A percentile compares a stretch with the other conserved stretches of the same genome.
Conservation (phyloP, 64 coral and sea anemone genomes). For the Pocillopora verrucosa region DNA sequence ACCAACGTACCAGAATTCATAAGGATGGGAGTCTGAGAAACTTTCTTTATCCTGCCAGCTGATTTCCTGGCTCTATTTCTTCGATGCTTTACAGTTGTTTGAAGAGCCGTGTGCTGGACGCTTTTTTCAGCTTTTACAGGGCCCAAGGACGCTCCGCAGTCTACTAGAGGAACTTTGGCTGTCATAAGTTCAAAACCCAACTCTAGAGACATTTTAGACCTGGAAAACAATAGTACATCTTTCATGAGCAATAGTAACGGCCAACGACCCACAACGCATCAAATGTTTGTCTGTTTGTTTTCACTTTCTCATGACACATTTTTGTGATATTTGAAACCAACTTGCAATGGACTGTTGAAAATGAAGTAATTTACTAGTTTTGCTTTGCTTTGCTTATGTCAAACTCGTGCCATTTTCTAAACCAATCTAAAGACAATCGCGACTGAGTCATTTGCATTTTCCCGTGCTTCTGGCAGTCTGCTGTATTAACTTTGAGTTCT, state of each 20-base stretch:
- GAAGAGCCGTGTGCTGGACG: neutral
- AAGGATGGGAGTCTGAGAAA: neutral
- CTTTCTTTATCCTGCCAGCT: neutral
- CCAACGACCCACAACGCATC: neutral
- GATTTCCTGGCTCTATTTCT: conserved; percentile 11
- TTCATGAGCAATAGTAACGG: neutral
- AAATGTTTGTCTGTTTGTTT: too few relatives aligned
- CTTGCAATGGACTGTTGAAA: too few relatives aligned
- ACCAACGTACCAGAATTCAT: neutral
- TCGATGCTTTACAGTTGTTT: neutral
- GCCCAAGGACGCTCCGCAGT: neutral
- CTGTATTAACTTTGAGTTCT: too few relatives aligned
- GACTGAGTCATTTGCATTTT: too few relatives aligned
- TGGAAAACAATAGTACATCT: neutral
- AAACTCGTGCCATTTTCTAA: too few relatives aligned
- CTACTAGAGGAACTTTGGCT: neutral
- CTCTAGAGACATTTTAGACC: neutral
- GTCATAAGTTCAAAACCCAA: neutral
- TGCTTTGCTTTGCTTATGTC: too few relatives aligned
- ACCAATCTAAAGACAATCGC: too few relatives aligned
- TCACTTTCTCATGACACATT: too few relatives aligned
- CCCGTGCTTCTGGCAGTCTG: too few relatives aligned
- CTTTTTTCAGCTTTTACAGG: neutral
- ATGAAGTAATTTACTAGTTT: too few relatives aligned
- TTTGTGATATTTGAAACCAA: too few relatives aligned